A percentile compares a stretch with the other conserved stretches of the same genome.
These are phyloP conservation scores for Cantharis flavilabris DNA, from an alignment of 2,888 invertebrate species.

Conservation along the genomic window DNA sequence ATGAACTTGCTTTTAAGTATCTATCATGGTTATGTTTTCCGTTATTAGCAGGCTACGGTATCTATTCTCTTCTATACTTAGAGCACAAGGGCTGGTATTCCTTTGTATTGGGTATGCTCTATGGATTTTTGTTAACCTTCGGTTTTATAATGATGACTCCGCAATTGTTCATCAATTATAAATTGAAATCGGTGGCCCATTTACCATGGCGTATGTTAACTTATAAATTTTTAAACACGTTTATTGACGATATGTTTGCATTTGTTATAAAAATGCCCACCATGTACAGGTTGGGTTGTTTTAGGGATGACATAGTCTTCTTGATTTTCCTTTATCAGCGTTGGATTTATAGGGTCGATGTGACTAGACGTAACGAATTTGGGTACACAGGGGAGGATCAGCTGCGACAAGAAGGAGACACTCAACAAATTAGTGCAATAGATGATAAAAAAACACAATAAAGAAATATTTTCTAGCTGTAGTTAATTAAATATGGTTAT, in stretches of 20 bases:
- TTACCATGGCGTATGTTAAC: conserved; percentile 99
- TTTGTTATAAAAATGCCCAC: conserved; percentile 99
- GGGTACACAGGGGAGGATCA: conserved; percentile 86
- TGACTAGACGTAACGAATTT: conserved; percentile 93
- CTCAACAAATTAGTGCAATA: conserved; percentile 29
- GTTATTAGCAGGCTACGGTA: conserved; percentile 87
- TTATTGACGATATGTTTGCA: conserved; percentile 99
- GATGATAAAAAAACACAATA: conserved; percentile 32
- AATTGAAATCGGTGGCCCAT: conserved; percentile 98
- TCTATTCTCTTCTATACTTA: conserved; percentile 92
- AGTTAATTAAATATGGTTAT: conserved; percentile 18
- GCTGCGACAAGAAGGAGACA: conserved; percentile 13
- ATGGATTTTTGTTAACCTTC: conserved; percentile 96
- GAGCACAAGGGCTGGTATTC: conserved; percentile 99
- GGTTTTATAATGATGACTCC: conserved; percentile 99
- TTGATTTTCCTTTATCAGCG: conserved; percentile 98
- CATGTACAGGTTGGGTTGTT: conserved; percentile 96
- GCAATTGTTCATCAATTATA: conserved; percentile 99
- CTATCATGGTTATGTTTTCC: conserved; percentile 96
- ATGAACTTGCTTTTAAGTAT: conserved; percentile 94
- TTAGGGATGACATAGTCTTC: conserved; percentile 98
- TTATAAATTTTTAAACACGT: conserved; percentile 98
- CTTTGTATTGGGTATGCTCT: conserved; percentile 93
- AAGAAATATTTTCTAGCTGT: conserved; percentile 7
- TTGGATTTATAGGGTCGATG: conserved; percentile 98